Conservation (phyloP, 2,797 vertebrate species). For the Pantherophis vulpinus region DNA sequence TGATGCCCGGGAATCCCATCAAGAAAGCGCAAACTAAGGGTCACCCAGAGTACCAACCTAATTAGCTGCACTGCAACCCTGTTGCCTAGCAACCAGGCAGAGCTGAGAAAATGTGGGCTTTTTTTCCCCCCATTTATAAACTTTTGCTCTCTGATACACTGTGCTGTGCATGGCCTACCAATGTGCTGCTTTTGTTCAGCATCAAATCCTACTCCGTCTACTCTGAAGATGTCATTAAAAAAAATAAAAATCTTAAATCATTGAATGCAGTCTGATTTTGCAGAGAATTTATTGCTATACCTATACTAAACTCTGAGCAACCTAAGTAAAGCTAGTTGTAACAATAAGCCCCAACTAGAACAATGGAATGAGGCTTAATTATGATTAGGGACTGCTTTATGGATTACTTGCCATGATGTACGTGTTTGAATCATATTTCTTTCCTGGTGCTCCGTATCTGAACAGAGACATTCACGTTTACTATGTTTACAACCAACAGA, state of each 20-base stretch:
- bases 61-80: neutral
- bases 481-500: neutral
- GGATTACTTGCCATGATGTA: neutral
- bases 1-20: neutral
- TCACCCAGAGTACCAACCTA: neutral
- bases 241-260: neutral
- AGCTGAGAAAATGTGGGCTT: neutral
- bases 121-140: neutral
- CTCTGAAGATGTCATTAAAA: neutral
- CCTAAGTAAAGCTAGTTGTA: neutral
- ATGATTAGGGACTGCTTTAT: neutral
- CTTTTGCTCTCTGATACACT: neutral
- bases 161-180: neutral
- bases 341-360: neutral
- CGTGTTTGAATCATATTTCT: neutral
- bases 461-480: neutral
- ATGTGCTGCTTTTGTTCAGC: neutral
- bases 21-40: neutral
- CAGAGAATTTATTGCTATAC: neutral
- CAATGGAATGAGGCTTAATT: neutral
- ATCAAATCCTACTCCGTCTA: neutral
- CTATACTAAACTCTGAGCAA: neutral
- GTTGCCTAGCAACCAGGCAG: neutral
- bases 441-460: no score
- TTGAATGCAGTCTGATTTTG: neutral